Evolutionary conservation across 2,797 vertebrate genomes (phyloP), one percentile per base, ranked within the genome.

Genomic region (Triplophysa bombifrons): DNA sequence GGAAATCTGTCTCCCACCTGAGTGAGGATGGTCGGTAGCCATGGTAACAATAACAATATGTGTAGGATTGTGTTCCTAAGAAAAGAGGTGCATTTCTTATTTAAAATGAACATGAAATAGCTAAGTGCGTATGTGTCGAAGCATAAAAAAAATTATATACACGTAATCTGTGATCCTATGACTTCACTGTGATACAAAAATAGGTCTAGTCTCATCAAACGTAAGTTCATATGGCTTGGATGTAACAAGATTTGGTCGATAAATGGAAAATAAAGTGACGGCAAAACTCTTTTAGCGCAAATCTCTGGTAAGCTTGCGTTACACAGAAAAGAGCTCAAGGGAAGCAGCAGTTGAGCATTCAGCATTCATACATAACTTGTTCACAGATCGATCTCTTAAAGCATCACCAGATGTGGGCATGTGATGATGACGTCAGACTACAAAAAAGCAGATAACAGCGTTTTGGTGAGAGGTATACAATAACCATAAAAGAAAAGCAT

Each of bases 171-270:
- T 64, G 56, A 44, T 63, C 30, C 73, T 25, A 50, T 22, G 27
- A 76, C 51, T 68, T 19, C 50, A 68, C 19, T 75, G 65, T 81
- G 80, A 91, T 93, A 93, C 82, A 93, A 93, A 94, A 94, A 93
- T 92, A 93, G 85, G 82, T 83, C 77, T 87, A 84, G 55, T 74
- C 87, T 83, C 78, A 87, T 90, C 13, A 80, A 90, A 91, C 90
- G 90, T 91, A 91, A 87, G 89, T 90, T 83, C 82, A 82, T 92
- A 93, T 94, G 93, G 92, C 92, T 94, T 93, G 84, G 87, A 90
- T 88, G 86, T 80, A 86, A 85, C 55, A 86, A 81, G 83, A 87
- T 93, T 93, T 91, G 91, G 91, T 92, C 86, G 80, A 89, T 86
- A 64, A 69, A 88, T 74, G 80, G 83, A 73, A 66, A 90, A 87